phyloP scores from a whole-genome alignment of 1,140 invertebrate genomes.

The Nasonia longicornis region DNA sequence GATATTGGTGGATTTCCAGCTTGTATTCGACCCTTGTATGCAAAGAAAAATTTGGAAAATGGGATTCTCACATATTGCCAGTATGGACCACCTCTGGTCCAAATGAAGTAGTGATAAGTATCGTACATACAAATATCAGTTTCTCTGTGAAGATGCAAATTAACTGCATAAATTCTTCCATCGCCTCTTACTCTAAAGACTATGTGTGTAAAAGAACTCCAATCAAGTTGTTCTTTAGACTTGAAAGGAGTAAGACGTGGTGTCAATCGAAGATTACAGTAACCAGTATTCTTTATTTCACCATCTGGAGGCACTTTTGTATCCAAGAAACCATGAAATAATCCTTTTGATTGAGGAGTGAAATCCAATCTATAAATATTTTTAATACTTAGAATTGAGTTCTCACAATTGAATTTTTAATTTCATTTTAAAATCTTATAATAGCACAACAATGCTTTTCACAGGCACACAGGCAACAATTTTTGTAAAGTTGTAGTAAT shows the following conservation, averaged over 20 bases:
- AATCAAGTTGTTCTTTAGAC: constrained; percentile 77
- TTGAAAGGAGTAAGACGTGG: constrained; percentile 85
- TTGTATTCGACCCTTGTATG: constrained; percentile 87
- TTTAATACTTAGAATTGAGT: not conserved
- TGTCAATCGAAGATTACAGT: constrained; percentile 80
- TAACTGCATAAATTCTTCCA: constrained; percentile 87
- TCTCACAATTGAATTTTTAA: not conserved
- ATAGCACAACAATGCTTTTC: not conserved
- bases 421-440: not conserved
- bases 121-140: constrained; percentile 89
- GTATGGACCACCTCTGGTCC: constrained; percentile 95
- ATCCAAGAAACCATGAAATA: constrained; percentile 83
- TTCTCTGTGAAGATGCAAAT: constrained; percentile 77
- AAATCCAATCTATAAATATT: constrained; percentile 68
- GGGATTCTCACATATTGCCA: constrained; percentile 96
- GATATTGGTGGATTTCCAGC: constrained; percentile 80
- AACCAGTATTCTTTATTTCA: constrained; percentile 78
- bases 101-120: constrained; percentile 84
- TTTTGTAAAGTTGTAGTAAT: not conserved
- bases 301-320: constrained; percentile 85
- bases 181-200: constrained; percentile 90
- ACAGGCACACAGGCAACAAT: no score
- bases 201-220: constrained; percentile 84
- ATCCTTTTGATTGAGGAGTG: constrained; percentile 76
- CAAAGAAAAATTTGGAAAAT: constrained; percentile 92